Evolutionary conservation across 2,113 vertebrate genomes (phyloP).

Genomic region (Rhineura floridana): DNA sequence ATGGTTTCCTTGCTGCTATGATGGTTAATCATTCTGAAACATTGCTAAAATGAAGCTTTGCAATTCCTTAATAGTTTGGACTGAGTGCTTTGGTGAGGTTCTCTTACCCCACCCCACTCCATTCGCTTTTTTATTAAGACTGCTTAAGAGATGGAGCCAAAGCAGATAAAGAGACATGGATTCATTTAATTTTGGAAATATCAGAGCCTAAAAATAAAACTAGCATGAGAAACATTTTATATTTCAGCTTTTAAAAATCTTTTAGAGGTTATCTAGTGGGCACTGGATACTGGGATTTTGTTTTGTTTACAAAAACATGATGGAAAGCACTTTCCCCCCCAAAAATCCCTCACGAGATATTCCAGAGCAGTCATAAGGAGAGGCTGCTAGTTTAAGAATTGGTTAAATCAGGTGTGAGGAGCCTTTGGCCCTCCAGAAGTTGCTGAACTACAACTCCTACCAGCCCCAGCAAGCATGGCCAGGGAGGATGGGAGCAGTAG

Average conservation of each 20-base stretch:
- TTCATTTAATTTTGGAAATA: background rate
- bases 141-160: background rate
- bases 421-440: too few species aligned
- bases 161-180: background rate
- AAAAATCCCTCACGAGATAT: background rate
- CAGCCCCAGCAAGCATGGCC: too few species aligned
- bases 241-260: background rate
- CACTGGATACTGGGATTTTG: background rate
- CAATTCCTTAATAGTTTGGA: background rate
- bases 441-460: too few species aligned
- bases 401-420: too few species aligned
- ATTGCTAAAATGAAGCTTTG: background rate
- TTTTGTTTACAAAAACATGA: background rate
- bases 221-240: rapidly evolving
- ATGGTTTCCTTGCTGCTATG: background rate
- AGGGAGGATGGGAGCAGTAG: too few species aligned
- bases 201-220: background rate
- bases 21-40: background rate
- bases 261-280: background rate
- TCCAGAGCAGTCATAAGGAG: background rate
- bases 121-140: background rate
- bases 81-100: background rate
- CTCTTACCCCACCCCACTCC: background rate
- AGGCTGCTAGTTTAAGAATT: too few species aligned
- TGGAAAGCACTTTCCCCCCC: background rate